These are phyloP conservation scores for Lucinisca nassula DNA, from an alignment of 2,888 invertebrate genomes.

Conservation along the genomic window DNA sequence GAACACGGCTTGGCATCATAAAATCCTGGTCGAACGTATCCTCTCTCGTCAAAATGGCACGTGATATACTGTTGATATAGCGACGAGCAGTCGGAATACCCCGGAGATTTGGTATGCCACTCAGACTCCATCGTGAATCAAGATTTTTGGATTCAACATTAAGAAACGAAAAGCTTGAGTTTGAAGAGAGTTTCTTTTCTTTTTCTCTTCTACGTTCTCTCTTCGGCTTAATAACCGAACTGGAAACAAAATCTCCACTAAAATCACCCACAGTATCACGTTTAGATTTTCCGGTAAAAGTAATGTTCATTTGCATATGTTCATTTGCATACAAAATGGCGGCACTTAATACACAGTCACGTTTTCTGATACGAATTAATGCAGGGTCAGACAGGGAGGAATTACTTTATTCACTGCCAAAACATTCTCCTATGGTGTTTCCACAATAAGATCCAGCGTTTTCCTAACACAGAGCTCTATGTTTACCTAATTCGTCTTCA, in stretches of 20 bases:
- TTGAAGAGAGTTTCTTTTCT: neutral
- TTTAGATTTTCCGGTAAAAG: neutral
- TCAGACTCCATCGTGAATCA: neutral
- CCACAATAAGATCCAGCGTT: too few relatives aligned
- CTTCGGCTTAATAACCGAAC: neutral
- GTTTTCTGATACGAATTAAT: too few relatives aligned
- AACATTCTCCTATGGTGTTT: too few relatives aligned
- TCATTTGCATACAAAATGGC: too few relatives aligned
- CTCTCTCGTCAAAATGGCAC: conserved; percentile 33
- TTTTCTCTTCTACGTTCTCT: neutral
- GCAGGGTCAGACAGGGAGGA: too few relatives aligned
- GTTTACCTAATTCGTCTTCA: too few relatives aligned
- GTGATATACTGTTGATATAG: neutral
- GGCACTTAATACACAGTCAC: too few relatives aligned
- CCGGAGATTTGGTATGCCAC: conserved; percentile 25
- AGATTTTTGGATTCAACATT: neutral
- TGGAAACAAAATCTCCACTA: neutral
- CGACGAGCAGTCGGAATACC: conserved; percentile 28
- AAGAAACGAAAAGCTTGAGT: neutral
- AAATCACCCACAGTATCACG: neutral
- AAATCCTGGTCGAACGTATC: conserved; percentile 72
- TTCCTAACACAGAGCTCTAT: too few relatives aligned
- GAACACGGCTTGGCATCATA: conserved; percentile 74
- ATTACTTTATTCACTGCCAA: too few relatives aligned
- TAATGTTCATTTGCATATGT: neutral